These are phyloP conservation scores for Intellagama lesueurii DNA, from an alignment of 2,797 vertebrate genomes.

Conservation along the genomic window DNA sequence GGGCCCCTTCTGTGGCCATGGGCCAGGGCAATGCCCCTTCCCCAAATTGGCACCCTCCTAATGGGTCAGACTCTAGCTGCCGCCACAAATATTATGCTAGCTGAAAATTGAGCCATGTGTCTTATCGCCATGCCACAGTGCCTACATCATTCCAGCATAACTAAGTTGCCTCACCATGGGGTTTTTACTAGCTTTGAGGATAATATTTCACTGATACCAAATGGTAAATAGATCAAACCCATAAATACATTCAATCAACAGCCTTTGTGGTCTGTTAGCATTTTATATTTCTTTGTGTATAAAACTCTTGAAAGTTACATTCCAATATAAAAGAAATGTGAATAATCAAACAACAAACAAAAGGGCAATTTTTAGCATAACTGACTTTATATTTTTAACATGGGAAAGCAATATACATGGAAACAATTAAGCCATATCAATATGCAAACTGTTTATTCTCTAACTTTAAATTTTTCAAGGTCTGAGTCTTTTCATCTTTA, in stretches of 20 bases:
- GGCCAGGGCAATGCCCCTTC: neutral
- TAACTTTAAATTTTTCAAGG: conserved; percentile 7
- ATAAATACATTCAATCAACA: neutral
- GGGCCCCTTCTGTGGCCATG: neutral
- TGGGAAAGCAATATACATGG: conserved; percentile 3
- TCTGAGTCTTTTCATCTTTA: conserved; percentile 10
- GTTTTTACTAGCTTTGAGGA: neutral
- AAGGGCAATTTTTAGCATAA: conserved; percentile 1
- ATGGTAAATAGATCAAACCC: neutral
- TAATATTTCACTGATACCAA: neutral
- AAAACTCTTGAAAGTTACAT: neutral
- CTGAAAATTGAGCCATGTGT: neutral
- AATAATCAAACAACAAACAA: neutral
- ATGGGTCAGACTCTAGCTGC: neutral
- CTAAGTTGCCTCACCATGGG: neutral
- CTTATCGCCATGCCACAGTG: neutral
- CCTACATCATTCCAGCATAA: neutral
- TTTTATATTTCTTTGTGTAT: neutral
- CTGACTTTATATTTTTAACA: conserved; percentile 1
- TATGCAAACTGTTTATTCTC: conserved; percentile 18
- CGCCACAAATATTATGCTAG: neutral
- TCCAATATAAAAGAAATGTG: conserved; percentile 9
- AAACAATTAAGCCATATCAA: neutral
- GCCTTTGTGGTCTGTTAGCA: neutral
- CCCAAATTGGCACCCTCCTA: too few relatives aligned